Conservation (phyloP, 2,888 invertebrate species). For the Ommatoiulus sabulosus region DNA sequence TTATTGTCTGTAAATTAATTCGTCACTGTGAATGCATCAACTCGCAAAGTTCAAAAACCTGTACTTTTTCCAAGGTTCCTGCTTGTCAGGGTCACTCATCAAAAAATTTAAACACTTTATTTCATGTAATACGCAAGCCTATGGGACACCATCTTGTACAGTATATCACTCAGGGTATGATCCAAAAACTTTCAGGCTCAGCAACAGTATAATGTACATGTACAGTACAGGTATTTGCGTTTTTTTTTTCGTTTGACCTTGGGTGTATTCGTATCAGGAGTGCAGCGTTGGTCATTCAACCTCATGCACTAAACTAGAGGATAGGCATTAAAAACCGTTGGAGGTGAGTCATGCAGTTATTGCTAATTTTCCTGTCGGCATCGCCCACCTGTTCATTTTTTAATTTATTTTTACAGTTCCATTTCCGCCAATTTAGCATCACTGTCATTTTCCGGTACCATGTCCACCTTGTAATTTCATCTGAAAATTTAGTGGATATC, state of each 20-base stretch:
- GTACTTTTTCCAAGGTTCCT: no score
- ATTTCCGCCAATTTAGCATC: background rate
- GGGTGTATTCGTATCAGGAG: slow-evolving; percentile 32
- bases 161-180: no score
- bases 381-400: background rate
- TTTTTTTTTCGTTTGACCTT: background rate
- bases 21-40: no score
- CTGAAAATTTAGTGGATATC: background rate
- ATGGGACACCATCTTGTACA: no score
- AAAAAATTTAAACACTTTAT: no score
- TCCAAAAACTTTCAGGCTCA: no score
- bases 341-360: background rate
- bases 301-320: background rate
- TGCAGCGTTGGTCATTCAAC: slow-evolving; percentile 42
- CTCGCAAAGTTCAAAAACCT: no score
- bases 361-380: background rate
- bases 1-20: no score
- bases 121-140: no score
- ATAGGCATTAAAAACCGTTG: background rate
- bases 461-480: background rate
- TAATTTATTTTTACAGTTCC: background rate
- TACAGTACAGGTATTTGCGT: background rate
- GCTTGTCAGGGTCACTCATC: no score
- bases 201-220: background rate
- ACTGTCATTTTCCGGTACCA: background rate